Conservation (phyloP, 1,140 invertebrate genomes). For the Ceratitis capitata region DNA sequence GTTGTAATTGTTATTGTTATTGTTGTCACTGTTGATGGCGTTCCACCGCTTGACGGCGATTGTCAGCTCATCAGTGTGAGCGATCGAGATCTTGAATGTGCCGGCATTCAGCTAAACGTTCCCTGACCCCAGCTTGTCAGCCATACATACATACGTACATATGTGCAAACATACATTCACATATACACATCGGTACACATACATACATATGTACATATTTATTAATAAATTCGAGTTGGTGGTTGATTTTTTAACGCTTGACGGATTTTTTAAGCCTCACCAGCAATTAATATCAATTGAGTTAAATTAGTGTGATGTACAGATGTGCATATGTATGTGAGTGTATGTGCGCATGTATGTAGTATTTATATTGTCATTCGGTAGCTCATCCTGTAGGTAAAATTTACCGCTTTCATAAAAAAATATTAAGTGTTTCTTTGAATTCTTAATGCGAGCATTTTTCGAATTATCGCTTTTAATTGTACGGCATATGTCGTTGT, state of each 20-base stretch:
- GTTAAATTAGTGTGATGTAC: constrained; percentile 10
- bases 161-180: not conserved
- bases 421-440: constrained; percentile 25
- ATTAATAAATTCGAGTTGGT: not conserved
- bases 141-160: not conserved
- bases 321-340: no score
- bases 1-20: not conserved
- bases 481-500: not conserved
- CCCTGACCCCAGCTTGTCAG: not conserved
- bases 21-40: not conserved
- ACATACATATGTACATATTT: not conserved
- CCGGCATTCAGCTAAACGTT: not conserved
- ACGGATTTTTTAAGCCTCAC: constrained; percentile 24
- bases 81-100: not conserved
- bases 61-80: not conserved
- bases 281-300: constrained; percentile 29
- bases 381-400: constrained; percentile 25
- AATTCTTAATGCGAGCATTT: not conserved
- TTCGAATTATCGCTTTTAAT: not conserved
- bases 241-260: constrained; percentile 30
- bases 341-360: no score
- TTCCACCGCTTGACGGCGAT: not conserved
- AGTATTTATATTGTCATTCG: not conserved
- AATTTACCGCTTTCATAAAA: constrained; percentile 1
- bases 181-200: not conserved